phyloP scores from a whole-genome alignment of 1,140 invertebrate species.

The Hycleus phaleratus region DNA sequence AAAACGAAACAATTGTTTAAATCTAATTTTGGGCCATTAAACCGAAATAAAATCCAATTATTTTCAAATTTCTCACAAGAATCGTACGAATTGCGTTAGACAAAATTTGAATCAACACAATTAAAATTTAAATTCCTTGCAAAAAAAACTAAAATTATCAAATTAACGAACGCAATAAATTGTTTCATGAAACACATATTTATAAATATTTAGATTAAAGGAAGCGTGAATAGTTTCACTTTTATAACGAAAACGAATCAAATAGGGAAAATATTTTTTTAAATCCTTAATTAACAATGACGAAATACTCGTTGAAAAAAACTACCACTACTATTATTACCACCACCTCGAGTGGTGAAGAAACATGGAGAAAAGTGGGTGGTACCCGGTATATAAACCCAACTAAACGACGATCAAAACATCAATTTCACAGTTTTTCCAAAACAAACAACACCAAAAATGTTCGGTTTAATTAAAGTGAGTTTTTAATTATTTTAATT shows the following conservation, averaged over 20 bases:
- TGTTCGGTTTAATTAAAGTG: constrained; percentile 15
- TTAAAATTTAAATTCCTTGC: background rate
- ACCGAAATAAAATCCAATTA: no score
- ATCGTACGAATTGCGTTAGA: no score
- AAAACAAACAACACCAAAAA: constrained; percentile 6
- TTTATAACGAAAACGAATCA: background rate
- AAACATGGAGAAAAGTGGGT: background rate
- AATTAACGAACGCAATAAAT: background rate
- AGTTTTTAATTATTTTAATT: constrained; percentile 2
- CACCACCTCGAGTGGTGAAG: no score
- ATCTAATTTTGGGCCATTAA: no score
- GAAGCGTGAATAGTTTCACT: constrained; percentile 12
- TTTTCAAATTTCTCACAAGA: no score
- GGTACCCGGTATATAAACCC: constrained; percentile 15
- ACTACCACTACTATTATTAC: no score
- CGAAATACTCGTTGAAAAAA: no score
- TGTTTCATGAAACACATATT: constrained; percentile 9
- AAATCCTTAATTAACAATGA: constrained; percentile 8
- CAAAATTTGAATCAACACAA: no score
- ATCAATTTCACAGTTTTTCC: background rate
- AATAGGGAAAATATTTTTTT: constrained; percentile 7
- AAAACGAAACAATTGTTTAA: no score
- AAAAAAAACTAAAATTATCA: background rate
- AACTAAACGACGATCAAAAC: constrained; percentile 8
- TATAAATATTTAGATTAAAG: background rate